phyloP scores from a whole-genome alignment of 2,113 vertebrate species.

The Pygoscelis antarcticus region DNA sequence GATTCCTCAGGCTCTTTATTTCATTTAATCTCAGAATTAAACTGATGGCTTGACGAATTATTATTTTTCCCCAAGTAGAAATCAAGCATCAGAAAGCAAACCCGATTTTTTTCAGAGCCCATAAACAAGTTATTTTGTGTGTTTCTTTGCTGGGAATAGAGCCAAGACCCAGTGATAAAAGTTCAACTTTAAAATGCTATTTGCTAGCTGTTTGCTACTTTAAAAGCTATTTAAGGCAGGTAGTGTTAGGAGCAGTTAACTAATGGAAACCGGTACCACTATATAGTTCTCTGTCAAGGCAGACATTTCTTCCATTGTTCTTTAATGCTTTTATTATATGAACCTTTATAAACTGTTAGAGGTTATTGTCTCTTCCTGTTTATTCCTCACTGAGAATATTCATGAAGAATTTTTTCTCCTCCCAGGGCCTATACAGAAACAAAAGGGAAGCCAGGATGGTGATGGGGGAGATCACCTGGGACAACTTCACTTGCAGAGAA shows the following conservation, averaged over 20 bases:
- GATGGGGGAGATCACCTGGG: not conserved
- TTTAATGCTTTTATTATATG: not conserved
- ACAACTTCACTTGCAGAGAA: not conserved
- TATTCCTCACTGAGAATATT: not conserved
- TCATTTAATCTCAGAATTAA: not conserved
- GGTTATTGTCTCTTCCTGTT: not conserved
- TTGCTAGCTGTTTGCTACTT: not conserved
- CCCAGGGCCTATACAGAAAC: not conserved
- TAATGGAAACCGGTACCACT: not conserved
- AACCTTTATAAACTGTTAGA: not conserved
- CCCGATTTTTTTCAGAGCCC: not conserved
- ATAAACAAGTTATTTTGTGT: not conserved
- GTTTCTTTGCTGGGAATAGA: not conserved
- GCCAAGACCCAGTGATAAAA: not conserved
- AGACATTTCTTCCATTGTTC: not conserved
- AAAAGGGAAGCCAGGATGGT: not conserved
- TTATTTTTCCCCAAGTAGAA: not conserved
- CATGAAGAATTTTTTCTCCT: not conserved
- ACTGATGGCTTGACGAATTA: not conserved
- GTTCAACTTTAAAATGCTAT: not conserved
- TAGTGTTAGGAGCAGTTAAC: not conserved
- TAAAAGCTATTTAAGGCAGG: not conserved
- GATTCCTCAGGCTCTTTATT: not conserved
- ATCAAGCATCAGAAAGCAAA: not conserved
- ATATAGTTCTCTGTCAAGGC: not conserved